Conservation (phyloP, 2,113 vertebrate species). For the Pedionomus torquatus region DNA sequence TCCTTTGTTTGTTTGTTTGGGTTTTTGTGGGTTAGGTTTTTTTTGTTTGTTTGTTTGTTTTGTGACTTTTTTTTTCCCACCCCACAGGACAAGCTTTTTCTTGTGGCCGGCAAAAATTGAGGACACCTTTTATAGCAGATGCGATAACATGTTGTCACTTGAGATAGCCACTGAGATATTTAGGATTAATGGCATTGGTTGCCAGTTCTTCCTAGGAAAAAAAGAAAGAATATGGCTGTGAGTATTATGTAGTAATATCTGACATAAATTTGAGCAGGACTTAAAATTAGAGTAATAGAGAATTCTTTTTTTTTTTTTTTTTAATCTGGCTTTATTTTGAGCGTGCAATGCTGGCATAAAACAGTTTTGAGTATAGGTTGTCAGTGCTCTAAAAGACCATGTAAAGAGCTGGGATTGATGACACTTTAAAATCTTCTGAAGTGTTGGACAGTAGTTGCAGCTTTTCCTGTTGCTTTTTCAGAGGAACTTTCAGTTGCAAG, state of each 20-base stretch:
- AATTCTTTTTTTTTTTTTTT: not conserved
- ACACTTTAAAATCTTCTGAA: constrained; percentile 14
- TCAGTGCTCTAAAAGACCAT: not conserved
- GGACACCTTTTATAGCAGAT: not conserved
- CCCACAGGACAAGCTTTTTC: not conserved
- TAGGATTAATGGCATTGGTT: not conserved
- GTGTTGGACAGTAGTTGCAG: constrained; percentile 37
- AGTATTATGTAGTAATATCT: not conserved
- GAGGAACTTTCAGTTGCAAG: not conserved
- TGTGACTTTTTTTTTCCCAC: no score
- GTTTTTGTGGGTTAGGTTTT: no score
- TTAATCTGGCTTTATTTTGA: not conserved
- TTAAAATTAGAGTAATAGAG: not conserved
- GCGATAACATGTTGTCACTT: accelerated
- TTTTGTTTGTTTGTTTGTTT: not conserved
- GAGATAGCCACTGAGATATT: not conserved
- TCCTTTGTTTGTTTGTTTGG: not conserved
- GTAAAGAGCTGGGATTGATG: constrained; percentile 19
- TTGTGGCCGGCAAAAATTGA: not conserved
- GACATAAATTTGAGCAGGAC: not conserved
- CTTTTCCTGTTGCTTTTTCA: constrained; percentile 34
- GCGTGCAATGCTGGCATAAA: not conserved
- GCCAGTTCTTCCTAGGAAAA: not conserved
- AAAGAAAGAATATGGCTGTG: not conserved
- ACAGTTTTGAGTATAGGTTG: not conserved